Evolutionary conservation across 2,888 invertebrate genomes (phyloP).

Genomic region (Yponomeuta malinellus): DNA sequence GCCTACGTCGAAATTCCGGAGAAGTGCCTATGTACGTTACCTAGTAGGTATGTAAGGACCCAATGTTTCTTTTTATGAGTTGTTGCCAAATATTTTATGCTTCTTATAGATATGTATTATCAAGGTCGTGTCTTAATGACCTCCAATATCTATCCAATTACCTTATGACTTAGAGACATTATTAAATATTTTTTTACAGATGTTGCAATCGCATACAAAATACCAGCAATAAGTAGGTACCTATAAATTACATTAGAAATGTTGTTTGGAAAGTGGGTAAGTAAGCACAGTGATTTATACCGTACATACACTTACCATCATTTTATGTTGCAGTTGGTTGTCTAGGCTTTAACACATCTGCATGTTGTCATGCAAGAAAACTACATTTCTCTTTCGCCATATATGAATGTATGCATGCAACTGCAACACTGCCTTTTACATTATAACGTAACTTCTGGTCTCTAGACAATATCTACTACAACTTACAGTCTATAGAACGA

Average conservation of each 20-base stretch:
- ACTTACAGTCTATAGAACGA: too few relatives aligned
- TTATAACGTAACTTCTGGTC: conserved; percentile 1
- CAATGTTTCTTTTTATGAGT: too few relatives aligned
- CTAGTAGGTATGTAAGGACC: background rate
- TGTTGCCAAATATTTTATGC: too few relatives aligned
- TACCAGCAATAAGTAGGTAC: background rate
- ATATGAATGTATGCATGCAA: conserved; percentile 1
- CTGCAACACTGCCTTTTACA: conserved; percentile 10
- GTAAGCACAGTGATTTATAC: background rate
- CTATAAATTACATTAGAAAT: background rate
- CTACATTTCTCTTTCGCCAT: conserved; percentile 7
- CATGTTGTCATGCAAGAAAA: conserved; percentile 11
- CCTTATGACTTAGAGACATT: background rate
- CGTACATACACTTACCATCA: background rate
- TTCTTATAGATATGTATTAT: background rate
- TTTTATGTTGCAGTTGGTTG: background rate
- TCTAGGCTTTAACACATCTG: background rate
- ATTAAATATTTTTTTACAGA: background rate
- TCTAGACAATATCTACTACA: too few relatives aligned
- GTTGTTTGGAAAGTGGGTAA: background rate
- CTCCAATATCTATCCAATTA: background rate
- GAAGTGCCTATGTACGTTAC: background rate
- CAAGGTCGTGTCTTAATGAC: conserved; percentile 1
- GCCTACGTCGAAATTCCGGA: background rate
- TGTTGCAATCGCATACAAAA: background rate